Evolutionary conservation across 2,888 invertebrate species (phyloP).

Genomic region (Callinectes sapidus): DNA sequence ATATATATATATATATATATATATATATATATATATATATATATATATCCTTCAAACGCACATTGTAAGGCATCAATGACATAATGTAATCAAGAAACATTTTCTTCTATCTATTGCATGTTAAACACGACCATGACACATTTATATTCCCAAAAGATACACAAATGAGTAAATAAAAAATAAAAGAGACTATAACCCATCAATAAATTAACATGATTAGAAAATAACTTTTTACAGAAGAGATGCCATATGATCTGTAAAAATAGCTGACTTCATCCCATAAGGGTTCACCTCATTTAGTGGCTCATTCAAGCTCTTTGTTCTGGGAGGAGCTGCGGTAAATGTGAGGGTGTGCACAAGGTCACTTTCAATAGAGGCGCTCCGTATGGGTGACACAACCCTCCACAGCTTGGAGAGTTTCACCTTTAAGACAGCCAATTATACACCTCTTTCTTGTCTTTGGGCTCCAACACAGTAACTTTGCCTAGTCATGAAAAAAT

Average conservation of each 20-base stretch:
- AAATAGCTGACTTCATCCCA: slow-evolving; percentile 34
- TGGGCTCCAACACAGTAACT: slow-evolving; percentile 49
- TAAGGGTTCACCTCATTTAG: slow-evolving; percentile 62
- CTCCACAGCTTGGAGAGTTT: slow-evolving; percentile 21
- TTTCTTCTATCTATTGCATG: neutral
- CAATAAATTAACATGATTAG: neutral
- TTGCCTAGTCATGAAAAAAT: slow-evolving; percentile 65
- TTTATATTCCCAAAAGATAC: neutral
- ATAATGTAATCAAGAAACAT: neutral
- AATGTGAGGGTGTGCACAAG: slow-evolving; percentile 50
- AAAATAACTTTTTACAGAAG: neutral
- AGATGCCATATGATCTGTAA: slow-evolving; percentile 46
- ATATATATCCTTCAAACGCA: too few species aligned
- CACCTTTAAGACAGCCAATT: slow-evolving; percentile 48
- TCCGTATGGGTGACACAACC: neutral
- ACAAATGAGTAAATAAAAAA: neutral
- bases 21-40: too few species aligned
- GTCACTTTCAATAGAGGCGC: neutral
- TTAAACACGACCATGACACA: neutral
- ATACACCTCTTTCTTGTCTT: slow-evolving; percentile 38
- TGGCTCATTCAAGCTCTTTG: slow-evolving; percentile 54
- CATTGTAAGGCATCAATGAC: neutral
- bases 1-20: too few species aligned
- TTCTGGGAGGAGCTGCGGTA: slow-evolving; percentile 47
- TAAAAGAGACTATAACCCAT: neutral